phyloP scores from a whole-genome alignment of 2,888 invertebrate genomes.

The Dermolepida albohirtum region DNA sequence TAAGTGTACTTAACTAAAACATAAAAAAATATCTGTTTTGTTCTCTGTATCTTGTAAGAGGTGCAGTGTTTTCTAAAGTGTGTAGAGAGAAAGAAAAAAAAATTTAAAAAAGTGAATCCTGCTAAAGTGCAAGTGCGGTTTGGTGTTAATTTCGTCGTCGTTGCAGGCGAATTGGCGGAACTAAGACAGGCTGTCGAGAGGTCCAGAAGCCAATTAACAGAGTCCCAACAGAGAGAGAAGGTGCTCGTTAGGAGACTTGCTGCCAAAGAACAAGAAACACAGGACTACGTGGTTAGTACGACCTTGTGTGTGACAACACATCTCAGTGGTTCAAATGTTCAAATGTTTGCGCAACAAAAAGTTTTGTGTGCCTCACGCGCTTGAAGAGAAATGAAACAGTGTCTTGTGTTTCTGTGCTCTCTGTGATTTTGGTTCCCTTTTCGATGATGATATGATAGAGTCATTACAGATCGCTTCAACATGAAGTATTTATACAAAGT shows the following conservation, averaged over 20 bases:
- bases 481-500: not conserved
- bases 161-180: conserved; percentile 77
- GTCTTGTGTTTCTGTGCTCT: conserved; percentile 18
- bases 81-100: conserved; percentile 25
- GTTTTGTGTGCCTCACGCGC: conserved; percentile 17
- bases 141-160: conserved; percentile 52
- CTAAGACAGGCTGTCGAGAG: conserved; percentile 84
- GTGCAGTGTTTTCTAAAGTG: conserved; percentile 46
- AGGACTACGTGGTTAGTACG: conserved; percentile 91
- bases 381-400: conserved; percentile 9
- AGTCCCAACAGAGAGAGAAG: conserved; percentile 91
- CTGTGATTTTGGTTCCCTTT: not conserved
- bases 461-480: too few relatives aligned
- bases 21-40: conserved; percentile 38
- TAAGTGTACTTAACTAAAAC: conserved; percentile 38
- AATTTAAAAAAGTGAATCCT: conserved; percentile 41
- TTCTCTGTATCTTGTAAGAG: conserved; percentile 48
- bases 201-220: conserved; percentile 83
- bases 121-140: conserved; percentile 48
- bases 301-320: conserved; percentile 46
- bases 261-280: conserved; percentile 96
- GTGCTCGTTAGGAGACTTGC: conserved; percentile 91
- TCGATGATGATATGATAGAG: not conserved
- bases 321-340: conserved; percentile 60
- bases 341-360: conserved; percentile 49